phyloP scores from a whole-genome alignment of 2,113 vertebrate species.

The Progne subis region DNA sequence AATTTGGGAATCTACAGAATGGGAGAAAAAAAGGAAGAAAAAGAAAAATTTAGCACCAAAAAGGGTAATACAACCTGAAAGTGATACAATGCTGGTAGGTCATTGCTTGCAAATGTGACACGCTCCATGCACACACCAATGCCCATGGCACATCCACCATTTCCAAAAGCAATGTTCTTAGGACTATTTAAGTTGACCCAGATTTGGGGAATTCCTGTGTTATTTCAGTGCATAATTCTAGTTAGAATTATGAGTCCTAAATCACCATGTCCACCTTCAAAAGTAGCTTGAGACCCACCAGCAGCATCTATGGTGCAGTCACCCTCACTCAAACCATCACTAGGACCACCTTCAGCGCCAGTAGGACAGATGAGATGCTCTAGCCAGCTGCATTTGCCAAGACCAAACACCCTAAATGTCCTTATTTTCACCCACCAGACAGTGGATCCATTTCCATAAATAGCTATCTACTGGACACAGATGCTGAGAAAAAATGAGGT shows the following conservation, averaged over 20 bases:
- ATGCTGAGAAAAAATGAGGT: background rate
- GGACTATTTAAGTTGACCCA: background rate
- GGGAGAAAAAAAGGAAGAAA: background rate
- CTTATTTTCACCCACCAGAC: background rate
- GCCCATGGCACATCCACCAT: rapidly evolving
- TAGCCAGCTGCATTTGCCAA: background rate
- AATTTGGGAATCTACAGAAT: slow-evolving; percentile 88
- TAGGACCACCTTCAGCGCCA: background rate
- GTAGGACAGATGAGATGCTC: background rate
- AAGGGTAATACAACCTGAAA: background rate
- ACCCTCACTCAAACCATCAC: background rate
- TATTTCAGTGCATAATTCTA: background rate
- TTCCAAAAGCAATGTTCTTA: background rate
- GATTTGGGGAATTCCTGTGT: background rate
- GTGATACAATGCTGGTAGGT: rapidly evolving
- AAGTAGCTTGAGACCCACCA: background rate
- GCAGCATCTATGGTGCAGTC: rapidly evolving
- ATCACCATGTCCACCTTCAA: background rate
- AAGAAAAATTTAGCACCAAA: background rate
- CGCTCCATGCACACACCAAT: background rate
- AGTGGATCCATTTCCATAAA: background rate
- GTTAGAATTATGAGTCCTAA: background rate
- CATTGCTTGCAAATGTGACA: background rate
- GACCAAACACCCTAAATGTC: background rate
- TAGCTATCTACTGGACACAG: background rate